Evolutionary conservation across 2,888 invertebrate species (phyloP).

Genomic region (Hemicrepidius hirtus): DNA sequence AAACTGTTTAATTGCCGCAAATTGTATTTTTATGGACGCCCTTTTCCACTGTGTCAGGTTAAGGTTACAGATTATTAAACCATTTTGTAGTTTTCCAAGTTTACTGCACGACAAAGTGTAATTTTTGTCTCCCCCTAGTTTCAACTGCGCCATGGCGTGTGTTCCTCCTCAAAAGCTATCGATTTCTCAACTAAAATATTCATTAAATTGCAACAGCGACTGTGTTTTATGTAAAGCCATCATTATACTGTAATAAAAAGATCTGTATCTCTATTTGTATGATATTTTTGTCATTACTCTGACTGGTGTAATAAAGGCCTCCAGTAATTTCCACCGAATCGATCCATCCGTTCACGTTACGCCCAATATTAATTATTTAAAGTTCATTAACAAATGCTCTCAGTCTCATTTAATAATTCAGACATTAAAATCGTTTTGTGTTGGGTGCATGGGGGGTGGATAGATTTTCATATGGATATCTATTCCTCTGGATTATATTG

Average conservation of each 20-base stretch:
- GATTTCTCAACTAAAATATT: slow-evolving; percentile 46
- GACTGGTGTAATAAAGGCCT: slow-evolving; percentile 14
- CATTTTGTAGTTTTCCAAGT: slow-evolving; percentile 11
- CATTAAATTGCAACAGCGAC: slow-evolving; percentile 48
- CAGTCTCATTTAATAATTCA: slow-evolving; percentile 52
- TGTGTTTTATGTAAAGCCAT: slow-evolving; percentile 48
- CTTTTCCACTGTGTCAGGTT: slow-evolving; percentile 1
- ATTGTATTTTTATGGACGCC: slow-evolving; percentile 1
- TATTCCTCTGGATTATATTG: slow-evolving; percentile 2
- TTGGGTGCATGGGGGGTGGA: slow-evolving; percentile 22
- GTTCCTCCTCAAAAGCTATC: slow-evolving; percentile 36
- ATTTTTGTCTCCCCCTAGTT: slow-evolving; percentile 23
- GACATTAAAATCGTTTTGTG: slow-evolving; percentile 42
- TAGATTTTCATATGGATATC: slow-evolving; percentile 32
- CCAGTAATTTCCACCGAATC: slow-evolving; percentile 43
- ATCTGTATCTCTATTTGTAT: slow-evolving; percentile 47
- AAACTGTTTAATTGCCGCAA: background rate
- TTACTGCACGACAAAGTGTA: slow-evolving; percentile 15
- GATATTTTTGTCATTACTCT: slow-evolving; percentile 44
- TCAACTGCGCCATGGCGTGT: background rate
- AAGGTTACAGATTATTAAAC: slow-evolving; percentile 17
- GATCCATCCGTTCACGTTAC: slow-evolving; percentile 38
- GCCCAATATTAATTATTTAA: slow-evolving; percentile 53
- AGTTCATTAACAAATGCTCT: slow-evolving; percentile 55
- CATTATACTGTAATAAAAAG: slow-evolving; percentile 50